These are phyloP conservation scores for Delphinus delphis DNA, from an alignment of 2,113 vertebrate genomes.

Conservation along the genomic window DNA sequence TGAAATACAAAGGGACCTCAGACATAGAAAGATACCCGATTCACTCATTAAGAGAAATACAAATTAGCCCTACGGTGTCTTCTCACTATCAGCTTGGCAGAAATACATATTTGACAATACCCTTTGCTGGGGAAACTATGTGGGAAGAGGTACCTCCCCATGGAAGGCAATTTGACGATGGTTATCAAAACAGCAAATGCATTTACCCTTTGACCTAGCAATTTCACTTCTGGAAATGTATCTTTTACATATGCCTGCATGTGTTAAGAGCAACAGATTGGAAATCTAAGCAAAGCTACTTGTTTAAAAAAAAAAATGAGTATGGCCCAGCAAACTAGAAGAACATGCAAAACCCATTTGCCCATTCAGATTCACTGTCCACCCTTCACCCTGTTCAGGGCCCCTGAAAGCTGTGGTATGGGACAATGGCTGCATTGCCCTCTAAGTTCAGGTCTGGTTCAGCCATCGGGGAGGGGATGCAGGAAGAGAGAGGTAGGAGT, in stretches of 20 bases:
- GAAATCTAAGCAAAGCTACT: background rate
- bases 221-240: background rate
- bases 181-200: background rate
- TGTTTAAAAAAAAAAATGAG: background rate
- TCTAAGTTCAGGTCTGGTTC: background rate
- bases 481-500: background rate
- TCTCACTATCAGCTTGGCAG: background rate
- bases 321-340: background rate
- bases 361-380: background rate
- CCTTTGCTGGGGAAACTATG: background rate
- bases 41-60: background rate
- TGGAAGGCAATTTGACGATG: background rate
- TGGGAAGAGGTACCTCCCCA: background rate
- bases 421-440: rapidly evolving
- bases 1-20: background rate
- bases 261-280: background rate
- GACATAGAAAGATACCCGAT: background rate
- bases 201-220: background rate
- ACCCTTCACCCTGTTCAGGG: background rate
- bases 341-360: background rate
- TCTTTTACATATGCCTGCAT: background rate
- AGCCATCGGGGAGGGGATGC: rapidly evolving
- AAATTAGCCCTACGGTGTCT: background rate
- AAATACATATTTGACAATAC: background rate
- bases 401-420: background rate